Evolutionary conservation across 2,113 vertebrate species (phyloP).

Genomic region (Zosterops lateralis): DNA sequence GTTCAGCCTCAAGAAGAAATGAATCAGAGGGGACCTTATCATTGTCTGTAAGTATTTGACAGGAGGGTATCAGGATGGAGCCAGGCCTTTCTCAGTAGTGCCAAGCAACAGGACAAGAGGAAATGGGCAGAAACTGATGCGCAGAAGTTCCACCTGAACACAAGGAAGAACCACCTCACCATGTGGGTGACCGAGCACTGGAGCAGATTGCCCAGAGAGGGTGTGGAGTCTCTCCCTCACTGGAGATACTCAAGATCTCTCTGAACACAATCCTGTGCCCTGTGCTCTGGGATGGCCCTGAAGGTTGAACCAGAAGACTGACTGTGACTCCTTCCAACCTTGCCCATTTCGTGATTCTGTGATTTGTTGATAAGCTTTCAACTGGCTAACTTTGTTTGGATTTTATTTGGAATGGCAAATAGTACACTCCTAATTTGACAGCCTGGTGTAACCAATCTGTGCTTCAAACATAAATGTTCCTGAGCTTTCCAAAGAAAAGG

Average conservation of each 20-base stretch:
- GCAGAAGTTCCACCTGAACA: neutral
- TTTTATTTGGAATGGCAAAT: neutral
- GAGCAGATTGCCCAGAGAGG: neutral
- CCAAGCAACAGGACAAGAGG: neutral
- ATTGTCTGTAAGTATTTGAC: neutral
- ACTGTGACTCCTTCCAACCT: neutral
- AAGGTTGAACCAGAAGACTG: neutral
- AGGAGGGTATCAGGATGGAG: neutral
- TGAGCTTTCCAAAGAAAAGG: neutral
- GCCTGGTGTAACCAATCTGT: neutral
- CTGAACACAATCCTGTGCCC: neutral
- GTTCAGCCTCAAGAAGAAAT: neutral
- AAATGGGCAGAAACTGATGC: neutral
- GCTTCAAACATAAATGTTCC: neutral
- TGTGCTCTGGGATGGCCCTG: neutral
- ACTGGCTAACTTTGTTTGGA: neutral
- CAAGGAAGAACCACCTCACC: neutral
- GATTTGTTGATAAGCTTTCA: neutral
- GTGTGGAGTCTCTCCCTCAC: neutral
- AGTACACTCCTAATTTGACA: neutral
- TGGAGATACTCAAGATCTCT: neutral
- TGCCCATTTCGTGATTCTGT: neutral
- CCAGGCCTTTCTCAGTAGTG: neutral
- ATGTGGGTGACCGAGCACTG: accelerated
- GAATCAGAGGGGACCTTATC: neutral